Evolutionary conservation across 2,888 invertebrate genomes (phyloP).

Genomic region (Brachynemurus nebulosus): DNA sequence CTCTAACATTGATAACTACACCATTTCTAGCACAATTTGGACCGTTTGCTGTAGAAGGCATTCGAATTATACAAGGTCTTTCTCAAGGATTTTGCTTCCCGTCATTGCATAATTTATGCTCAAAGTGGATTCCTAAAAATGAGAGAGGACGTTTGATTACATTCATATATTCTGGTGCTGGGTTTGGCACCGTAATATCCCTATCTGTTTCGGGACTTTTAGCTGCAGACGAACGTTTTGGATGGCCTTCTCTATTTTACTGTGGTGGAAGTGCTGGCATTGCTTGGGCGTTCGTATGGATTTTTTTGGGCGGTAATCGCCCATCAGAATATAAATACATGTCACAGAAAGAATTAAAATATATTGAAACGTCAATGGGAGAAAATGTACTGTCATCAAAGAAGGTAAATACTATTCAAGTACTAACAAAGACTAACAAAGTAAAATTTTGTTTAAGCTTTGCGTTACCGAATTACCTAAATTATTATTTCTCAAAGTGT

Average conservation of each 20-base stretch:
- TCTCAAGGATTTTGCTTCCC: conserved; percentile 61
- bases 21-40: conserved; percentile 54
- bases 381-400: conserved; percentile 40
- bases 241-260: conserved; percentile 72
- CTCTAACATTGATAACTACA: conserved; percentile 47
- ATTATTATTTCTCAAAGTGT: too few species aligned
- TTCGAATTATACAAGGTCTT: conserved; percentile 60
- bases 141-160: conserved; percentile 57
- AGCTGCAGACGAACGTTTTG: conserved; percentile 42
- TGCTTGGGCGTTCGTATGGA: conserved; percentile 45
- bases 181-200: conserved; percentile 65
- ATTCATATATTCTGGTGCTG: conserved; percentile 53
- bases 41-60: conserved; percentile 45
- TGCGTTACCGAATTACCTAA: too few species aligned
- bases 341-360: conserved; percentile 44
- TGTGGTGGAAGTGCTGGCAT: conserved; percentile 49
- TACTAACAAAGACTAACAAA: too few species aligned
- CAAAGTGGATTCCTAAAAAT: conserved; percentile 60
- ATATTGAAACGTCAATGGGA: conserved; percentile 57
- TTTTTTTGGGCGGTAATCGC: conserved; percentile 47
- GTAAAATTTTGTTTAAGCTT: too few species aligned
- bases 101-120: conserved; percentile 52
- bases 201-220: conserved; percentile 52
- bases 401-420: too few species aligned
- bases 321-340: conserved; percentile 47